A percentile compares a stretch with the other conserved stretches of the same genome.
These are phyloP conservation scores for Megaceryle alcyon DNA, from an alignment of 2,797 vertebrate genomes.

Conservation along the genomic window DNA sequence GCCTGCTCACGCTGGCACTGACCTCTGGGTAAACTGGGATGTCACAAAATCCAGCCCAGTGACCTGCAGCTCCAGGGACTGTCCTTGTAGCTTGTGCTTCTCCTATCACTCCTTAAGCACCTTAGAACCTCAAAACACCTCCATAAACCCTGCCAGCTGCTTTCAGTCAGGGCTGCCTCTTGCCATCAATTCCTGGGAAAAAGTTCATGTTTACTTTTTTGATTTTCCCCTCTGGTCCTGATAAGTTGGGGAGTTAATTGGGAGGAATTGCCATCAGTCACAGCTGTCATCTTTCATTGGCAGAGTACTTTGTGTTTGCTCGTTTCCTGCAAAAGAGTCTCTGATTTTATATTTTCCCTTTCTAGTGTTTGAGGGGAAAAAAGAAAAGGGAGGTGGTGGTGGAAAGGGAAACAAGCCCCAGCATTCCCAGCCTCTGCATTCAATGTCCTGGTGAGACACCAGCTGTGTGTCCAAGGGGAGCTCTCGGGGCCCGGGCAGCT, in stretches of 20 bases:
- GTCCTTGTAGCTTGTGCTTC: fast-evolving
- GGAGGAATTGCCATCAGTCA: not conserved
- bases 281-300: fast-evolving
- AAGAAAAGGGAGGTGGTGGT: too few species aligned
- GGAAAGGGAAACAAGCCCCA: not conserved
- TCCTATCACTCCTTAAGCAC: fast-evolving
- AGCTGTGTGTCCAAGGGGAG: not conserved
- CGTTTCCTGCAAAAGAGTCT: not conserved
- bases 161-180: not conserved
- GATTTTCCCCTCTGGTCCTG: not conserved
- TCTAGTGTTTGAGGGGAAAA: not conserved
- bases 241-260: not conserved
- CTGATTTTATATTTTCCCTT: not conserved
- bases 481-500: not conserved
- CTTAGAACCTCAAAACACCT: not conserved
- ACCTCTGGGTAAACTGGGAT: not conserved
- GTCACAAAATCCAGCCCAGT: not conserved
- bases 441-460: fast-evolving
- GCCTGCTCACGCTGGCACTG: fast-evolving
- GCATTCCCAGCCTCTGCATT: not conserved
- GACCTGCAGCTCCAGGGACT: too few species aligned
- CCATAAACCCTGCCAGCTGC: not conserved
- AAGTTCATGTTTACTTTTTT: not conserved
- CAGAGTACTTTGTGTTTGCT: not conserved
- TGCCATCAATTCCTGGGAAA: not conserved